Evolutionary conservation across 2,113 vertebrate species (phyloP).

Genomic region (Xiphophorus couchianus): DNA sequence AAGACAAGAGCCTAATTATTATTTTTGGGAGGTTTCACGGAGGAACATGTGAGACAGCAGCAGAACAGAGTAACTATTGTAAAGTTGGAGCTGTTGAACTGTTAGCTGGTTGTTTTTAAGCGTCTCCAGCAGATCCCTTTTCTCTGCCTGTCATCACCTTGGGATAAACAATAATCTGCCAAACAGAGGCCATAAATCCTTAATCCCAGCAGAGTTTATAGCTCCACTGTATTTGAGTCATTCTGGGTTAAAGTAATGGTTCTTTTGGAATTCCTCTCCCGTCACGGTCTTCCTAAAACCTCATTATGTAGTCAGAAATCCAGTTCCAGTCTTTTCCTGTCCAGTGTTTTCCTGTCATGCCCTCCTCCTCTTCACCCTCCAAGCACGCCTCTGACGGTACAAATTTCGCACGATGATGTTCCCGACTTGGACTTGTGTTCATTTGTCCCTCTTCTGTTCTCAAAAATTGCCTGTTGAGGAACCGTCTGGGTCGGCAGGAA

Average conservation of each 20-base stretch:
- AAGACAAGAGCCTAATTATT: background rate
- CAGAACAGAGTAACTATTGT: background rate
- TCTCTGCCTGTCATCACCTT: background rate
- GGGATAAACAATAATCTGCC: constrained; percentile 34
- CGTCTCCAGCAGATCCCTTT: no score
- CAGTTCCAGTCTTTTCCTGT: constrained; percentile 18
- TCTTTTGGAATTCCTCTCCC: constrained; percentile 52
- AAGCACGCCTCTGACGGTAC: constrained; percentile 20
- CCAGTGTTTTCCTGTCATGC: constrained; percentile 35
- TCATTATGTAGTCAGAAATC: constrained; percentile 56
- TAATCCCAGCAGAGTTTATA: constrained; percentile 45
- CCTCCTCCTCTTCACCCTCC: constrained; percentile 17
- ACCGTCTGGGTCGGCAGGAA: constrained; percentile 34
- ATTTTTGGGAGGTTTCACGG: constrained; percentile 6
- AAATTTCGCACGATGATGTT: constrained; percentile 47
- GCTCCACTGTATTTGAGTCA: constrained; percentile 14
- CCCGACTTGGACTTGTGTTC: constrained; percentile 55
- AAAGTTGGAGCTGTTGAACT: background rate
- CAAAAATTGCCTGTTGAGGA: constrained; percentile 37
- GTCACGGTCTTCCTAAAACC: constrained; percentile 43
- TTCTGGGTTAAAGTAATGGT: constrained; percentile 44
- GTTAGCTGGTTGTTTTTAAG: no score
- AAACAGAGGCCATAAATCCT: constrained; percentile 26
- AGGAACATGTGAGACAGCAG: background rate
- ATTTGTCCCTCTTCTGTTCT: constrained; percentile 53